Base-by-base conservation (phyloP, 2,888 invertebrate species). In the Euplexia lucipara region DNA sequence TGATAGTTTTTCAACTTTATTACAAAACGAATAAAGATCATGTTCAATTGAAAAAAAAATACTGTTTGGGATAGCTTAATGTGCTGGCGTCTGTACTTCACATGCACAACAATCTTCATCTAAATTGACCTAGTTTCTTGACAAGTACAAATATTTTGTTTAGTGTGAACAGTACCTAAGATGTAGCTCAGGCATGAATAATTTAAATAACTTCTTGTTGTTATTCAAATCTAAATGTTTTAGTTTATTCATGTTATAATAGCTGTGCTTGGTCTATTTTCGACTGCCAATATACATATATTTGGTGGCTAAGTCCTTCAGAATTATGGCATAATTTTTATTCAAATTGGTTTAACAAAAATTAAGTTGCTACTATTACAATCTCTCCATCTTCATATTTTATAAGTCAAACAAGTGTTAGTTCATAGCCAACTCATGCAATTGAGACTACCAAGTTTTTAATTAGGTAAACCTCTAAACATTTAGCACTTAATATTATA, bases 41-140 rank as follows among this genome's bases (percentile, higher is more conserved):
- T n/a, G n/a, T n/a, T n/a, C n/a, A n/a, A n/a, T n/a, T n/a, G n/a
- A n/a, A n/a, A n/a, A n/a, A n/a, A n/a, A n/a, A n/a, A n/a, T n/a
- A n/a, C n/a, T n/a, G n/a, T n/a, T n/a, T n/a, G n/a, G n/a, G n/a
- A n/a, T n/a, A n/a, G n/a, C n/a, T n/a, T n/a, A n/a, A n/a, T n/a
- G n/a, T n/a, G n/a, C n/a, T n/a, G n/a, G n/a, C n/a, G n/a, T n/a
- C n/a, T n/a, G 26, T 26, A 26, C 26, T 26, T 26, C 26, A 3
- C 26, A 9, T 44, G n/a, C 45, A 30, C 10, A 32, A 45, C 47
- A 69, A 62, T 68, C 41, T 60, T 61, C 69, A 63, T 72, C 42
- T 52, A 56, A 52, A 56, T 66, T 71, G 63, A 57, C 67, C 80
- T 60, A 79, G 49, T 63, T 71, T 58, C 57, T 47, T 57, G 41